A percentile compares a stretch with the other conserved stretches of the same genome.
These are phyloP conservation scores for Lerema accius DNA, from an alignment of 1,140 invertebrate species.

Conservation along the genomic window DNA sequence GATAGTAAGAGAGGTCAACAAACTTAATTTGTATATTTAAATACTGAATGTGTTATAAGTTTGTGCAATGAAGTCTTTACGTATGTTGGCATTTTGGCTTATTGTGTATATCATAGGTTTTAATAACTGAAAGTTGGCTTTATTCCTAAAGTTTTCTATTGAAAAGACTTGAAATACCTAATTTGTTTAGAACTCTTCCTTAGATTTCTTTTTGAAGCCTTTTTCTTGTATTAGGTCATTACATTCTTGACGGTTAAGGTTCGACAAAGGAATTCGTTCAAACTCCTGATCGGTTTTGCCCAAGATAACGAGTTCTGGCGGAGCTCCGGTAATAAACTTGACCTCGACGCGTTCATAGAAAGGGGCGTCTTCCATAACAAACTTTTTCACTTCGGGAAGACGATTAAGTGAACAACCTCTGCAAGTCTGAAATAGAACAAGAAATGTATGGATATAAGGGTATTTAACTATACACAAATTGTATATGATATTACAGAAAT, in stretches of 20 bases:
- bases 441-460: neutral
- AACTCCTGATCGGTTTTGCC: slow-evolving; percentile 85
- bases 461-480: no score
- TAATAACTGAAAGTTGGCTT: no score
- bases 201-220: slow-evolving; percentile 83
- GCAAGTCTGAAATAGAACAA: slow-evolving; percentile 86
- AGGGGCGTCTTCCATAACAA: slow-evolving; percentile 89
- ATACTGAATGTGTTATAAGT: no score
- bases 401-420: slow-evolving; percentile 89
- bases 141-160: no score
- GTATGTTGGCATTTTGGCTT: no score
- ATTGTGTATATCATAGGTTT: neutral
- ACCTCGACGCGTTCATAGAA: slow-evolving; percentile 85
- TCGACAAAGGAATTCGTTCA: slow-evolving; percentile 84
- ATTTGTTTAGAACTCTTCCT: slow-evolving; percentile 55
- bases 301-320: slow-evolving; percentile 86
- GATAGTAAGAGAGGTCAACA: no score
- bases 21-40: no score
- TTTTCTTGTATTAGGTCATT: slow-evolving; percentile 85
- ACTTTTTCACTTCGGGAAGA: slow-evolving; percentile 88
- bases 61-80: no score
- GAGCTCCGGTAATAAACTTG: slow-evolving; percentile 87
- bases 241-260: slow-evolving; percentile 86
- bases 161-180: no score
- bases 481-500: no score